Base-by-base conservation (phyloP, 1,140 invertebrate genomes). In the Aethina tumida region DNA sequence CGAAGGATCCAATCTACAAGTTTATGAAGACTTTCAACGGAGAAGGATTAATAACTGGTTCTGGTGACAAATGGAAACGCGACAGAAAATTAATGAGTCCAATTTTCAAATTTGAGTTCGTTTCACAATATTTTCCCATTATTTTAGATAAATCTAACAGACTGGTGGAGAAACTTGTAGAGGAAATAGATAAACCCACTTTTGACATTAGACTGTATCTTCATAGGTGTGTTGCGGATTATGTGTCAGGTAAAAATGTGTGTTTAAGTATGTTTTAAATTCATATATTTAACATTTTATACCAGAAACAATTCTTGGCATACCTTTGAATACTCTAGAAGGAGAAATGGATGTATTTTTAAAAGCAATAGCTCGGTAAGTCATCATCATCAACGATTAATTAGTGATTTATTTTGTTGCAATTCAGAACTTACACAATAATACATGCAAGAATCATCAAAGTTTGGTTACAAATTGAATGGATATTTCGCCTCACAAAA, bases 1-100 rank as follows among this genome's bases (percentile, higher is more conserved):
- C 4, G n/a, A 52, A 50, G 39, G 36, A 47, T 24, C 38, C 47
- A 4, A 26, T 48, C 3, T 52, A 52, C 28, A 34, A 41, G 13
- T 42, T 47, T 36, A 13, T 50, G 5, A 44, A 50, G 27, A 9
- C 28, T n/a, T 48, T 39, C 16, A 10, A 41, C 17, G 50, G 50
- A 21, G 29, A 47, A 8, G 45, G 47, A 4, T 22, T 52, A 13
- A 45, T 52, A 2, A 47, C 37, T 20, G 35, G 25, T 10, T 45
- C 40, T 17, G 47, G 50, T 52, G 43, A 39, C 26, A 25, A 39
- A 21, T 47, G 45, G 45, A 47, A 44, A 35, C 30, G 13, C 5
- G 41, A 43, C 16, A 27, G 36, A 22, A 37, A 28, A 12, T 27
- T 38, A n/a, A 39, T 47, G 16, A n/a, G n/a, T n/a, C n/a, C n/a